phyloP scores from a whole-genome alignment of 1,140 invertebrate genomes.

The Bradysia coprophila region DNA sequence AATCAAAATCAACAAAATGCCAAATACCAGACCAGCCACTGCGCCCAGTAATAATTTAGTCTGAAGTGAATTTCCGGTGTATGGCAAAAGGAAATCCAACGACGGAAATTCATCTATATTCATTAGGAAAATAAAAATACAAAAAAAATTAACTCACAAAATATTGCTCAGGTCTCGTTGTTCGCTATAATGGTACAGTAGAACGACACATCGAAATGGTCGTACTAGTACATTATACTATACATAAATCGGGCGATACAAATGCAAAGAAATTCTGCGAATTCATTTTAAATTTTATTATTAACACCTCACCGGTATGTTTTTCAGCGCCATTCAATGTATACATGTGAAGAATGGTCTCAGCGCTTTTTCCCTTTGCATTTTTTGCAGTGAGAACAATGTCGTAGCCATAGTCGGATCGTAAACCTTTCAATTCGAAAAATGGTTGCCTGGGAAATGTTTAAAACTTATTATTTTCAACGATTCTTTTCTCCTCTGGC shows the following conservation, averaged over 20 bases:
- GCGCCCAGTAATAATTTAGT: constrained; percentile 45
- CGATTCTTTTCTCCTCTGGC: too few species aligned
- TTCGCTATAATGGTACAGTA: too few species aligned
- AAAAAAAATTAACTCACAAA: too few species aligned
- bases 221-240: too few species aligned
- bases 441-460: constrained; percentile 20
- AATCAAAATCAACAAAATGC: constrained; percentile 40
- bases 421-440: constrained; percentile 35
- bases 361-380: constrained; percentile 38
- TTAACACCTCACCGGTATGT: constrained; percentile 34
- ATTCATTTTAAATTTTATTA: too few species aligned
- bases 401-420: constrained; percentile 39
- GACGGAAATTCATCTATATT: background rate
- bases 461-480: background rate
- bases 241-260: too few species aligned
- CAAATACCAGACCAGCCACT: constrained; percentile 37
- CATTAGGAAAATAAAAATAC: background rate
- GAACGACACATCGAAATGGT: too few species aligned
- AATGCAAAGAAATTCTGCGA: too few species aligned
- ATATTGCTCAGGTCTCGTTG: too few species aligned
- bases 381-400: constrained; percentile 44
- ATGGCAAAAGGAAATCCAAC: constrained; percentile 2
- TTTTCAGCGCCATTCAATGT: constrained; percentile 53
- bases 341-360: constrained; percentile 32
- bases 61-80: constrained; percentile 26